Conservation (phyloP, 2,113 vertebrate species). For the Herpailurus yagouaroundi region DNA sequence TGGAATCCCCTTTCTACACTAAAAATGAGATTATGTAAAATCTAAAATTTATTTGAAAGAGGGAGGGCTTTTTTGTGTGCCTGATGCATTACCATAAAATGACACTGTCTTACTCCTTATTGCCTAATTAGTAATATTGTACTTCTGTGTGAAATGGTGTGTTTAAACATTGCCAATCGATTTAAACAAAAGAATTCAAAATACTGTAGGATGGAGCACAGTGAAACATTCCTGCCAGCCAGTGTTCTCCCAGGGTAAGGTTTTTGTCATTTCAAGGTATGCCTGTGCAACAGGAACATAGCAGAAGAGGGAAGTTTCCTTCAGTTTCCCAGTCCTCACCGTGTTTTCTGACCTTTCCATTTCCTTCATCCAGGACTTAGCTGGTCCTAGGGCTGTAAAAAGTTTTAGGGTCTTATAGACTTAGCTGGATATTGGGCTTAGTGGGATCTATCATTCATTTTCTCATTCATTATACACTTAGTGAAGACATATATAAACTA, state of each 20-base stretch:
- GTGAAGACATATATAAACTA: not conserved
- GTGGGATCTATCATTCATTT: not conserved
- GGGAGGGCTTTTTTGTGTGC: not conserved
- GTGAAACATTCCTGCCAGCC: slow-evolving; percentile 39
- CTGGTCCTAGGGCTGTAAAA: not conserved
- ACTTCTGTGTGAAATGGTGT: slow-evolving; percentile 49
- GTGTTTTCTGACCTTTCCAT: not conserved
- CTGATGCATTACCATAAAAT: slow-evolving; percentile 45
- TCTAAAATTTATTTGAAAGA: slow-evolving; percentile 50
- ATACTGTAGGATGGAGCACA: not conserved
- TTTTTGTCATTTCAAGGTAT: not conserved
- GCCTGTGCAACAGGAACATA: not conserved
- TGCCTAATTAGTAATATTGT: slow-evolving; percentile 66
- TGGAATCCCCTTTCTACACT: slow-evolving; percentile 6
- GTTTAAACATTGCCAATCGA: slow-evolving; percentile 66
- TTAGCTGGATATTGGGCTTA: not conserved
- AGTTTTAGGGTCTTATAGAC: not conserved
- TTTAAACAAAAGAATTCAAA: slow-evolving; percentile 70
- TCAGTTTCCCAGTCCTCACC: fast-evolving
- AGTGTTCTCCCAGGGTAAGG: not conserved
- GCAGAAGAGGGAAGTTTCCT: not conserved
- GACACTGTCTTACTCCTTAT: slow-evolving; percentile 25
- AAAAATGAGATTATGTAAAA: slow-evolving; percentile 40
- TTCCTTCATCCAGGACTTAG: not conserved
- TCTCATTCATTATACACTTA: not conserved